These are phyloP conservation scores for Carterocephalus palaemon DNA, from an alignment of 2,888 invertebrate genomes.

Conservation along the genomic window DNA sequence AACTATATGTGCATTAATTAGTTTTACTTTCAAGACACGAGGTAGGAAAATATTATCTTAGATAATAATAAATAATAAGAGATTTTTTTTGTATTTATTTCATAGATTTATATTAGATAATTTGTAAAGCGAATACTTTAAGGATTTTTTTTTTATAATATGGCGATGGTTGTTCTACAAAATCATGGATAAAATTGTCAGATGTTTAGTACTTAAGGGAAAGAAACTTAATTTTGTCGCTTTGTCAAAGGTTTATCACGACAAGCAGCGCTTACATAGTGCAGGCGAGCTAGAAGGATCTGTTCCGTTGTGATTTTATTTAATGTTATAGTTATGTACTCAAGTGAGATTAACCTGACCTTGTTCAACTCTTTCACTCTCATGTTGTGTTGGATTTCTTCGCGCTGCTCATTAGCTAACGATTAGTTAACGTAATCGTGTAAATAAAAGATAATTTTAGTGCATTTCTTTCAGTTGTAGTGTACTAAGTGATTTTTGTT, in stretches of 20 bases:
- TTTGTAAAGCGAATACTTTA: constrained; percentile 75
- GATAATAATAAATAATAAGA: constrained; percentile 53
- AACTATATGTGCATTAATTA: constrained; percentile 71
- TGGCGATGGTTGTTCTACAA: constrained; percentile 72
- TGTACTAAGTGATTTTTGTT: constrained; percentile 59
- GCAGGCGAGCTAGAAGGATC: constrained; percentile 55
- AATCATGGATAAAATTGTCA: constrained; percentile 57
- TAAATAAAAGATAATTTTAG: constrained; percentile 63
- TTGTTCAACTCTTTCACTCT: constrained; percentile 52
- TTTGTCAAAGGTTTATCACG: constrained; percentile 30
- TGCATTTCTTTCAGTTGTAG: constrained; percentile 67
- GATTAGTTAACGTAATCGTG: constrained; percentile 45
- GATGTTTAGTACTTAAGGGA: constrained; percentile 67
- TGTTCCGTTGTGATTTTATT: constrained; percentile 69
- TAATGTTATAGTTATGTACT: constrained; percentile 50
- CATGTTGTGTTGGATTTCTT: constrained; percentile 50
- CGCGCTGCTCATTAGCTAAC: constrained; percentile 51
- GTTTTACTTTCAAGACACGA: constrained; percentile 75
- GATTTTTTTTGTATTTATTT: constrained; percentile 79
- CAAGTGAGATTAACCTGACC: constrained; percentile 69
- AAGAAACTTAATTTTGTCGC: constrained; percentile 63
- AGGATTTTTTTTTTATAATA: constrained; percentile 68
- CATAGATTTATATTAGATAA: constrained; percentile 78
- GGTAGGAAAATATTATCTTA: constrained; percentile 75
- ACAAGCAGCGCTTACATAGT: neutral